phyloP scores from a whole-genome alignment of 2,797 vertebrate genomes.

The Phoebastria nigripes region DNA sequence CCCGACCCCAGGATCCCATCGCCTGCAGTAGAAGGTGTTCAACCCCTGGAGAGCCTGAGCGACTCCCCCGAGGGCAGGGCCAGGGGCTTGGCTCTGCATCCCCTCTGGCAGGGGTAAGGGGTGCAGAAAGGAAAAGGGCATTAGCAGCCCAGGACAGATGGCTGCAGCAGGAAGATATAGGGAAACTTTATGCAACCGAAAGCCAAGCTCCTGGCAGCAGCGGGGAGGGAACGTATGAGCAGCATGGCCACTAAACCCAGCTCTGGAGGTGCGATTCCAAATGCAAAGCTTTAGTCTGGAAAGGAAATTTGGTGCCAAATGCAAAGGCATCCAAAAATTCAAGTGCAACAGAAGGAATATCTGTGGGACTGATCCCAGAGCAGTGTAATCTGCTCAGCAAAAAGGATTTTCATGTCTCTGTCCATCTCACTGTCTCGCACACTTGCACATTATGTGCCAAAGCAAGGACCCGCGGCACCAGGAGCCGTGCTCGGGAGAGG shows the following conservation, averaged over 20 bases:
- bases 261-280: conserved; percentile 46
- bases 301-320: conserved; percentile 43
- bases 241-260: conserved; percentile 56
- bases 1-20: fast-evolving
- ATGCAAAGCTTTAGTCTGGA: conserved; percentile 22
- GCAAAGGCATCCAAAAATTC: conserved; percentile 43
- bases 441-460: background rate
- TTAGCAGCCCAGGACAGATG: background rate
- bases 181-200: background rate
- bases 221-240: background rate
- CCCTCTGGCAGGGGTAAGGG: background rate
- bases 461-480: background rate
- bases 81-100: background rate
- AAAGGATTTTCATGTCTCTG: background rate
- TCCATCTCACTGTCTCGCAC: background rate
- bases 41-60: background rate
- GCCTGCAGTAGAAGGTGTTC: background rate
- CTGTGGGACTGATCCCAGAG: conserved; percentile 21
- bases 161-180: background rate
- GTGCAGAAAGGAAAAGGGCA: background rate
- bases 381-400: background rate
- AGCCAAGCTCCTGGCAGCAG: background rate
- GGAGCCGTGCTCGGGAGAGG: background rate
- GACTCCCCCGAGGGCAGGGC: too few relatives aligned
- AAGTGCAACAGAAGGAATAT: conserved; percentile 41